Evolutionary conservation across 2,888 invertebrate species (phyloP).

Genomic region (Deilephila elpenor): DNA sequence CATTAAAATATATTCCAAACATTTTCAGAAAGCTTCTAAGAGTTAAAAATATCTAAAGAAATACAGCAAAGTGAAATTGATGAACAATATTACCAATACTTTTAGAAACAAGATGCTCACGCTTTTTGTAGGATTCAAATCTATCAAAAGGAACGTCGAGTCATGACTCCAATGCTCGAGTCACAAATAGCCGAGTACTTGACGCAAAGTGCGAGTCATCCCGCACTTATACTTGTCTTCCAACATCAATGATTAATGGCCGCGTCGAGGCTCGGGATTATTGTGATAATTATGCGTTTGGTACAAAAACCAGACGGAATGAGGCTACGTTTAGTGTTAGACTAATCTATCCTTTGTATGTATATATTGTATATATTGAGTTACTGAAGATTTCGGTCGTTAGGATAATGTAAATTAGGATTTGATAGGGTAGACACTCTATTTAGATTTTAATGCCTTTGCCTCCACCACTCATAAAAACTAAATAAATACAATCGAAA

Average conservation of each 20-base stretch:
- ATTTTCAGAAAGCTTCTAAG: background rate
- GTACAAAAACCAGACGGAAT: background rate
- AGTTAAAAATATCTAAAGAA: background rate
- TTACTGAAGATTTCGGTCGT: no score
- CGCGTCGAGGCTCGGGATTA: background rate
- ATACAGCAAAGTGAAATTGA: background rate
- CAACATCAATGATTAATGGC: constrained; percentile 19
- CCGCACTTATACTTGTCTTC: constrained; percentile 25
- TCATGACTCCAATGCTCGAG: constrained; percentile 24
- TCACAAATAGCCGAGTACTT: constrained; percentile 25
- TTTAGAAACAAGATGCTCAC: constrained; percentile 4
- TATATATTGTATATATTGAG: no score
- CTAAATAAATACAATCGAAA: no score
- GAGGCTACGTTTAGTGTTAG: background rate
- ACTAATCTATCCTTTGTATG: background rate
- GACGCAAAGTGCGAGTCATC: constrained; percentile 10
- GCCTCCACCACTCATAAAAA: no score
- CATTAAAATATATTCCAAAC: background rate
- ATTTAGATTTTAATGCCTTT: no score
- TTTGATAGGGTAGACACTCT: no score
- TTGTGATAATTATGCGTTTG: constrained; percentile 11
- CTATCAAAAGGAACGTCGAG: constrained; percentile 16
- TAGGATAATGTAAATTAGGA: no score
- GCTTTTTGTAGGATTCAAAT: constrained; percentile 23
- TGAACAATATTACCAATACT: constrained; percentile 15